Evolutionary conservation across 2,888 invertebrate genomes (phyloP).

Genomic region (Mactromeris polynyma): DNA sequence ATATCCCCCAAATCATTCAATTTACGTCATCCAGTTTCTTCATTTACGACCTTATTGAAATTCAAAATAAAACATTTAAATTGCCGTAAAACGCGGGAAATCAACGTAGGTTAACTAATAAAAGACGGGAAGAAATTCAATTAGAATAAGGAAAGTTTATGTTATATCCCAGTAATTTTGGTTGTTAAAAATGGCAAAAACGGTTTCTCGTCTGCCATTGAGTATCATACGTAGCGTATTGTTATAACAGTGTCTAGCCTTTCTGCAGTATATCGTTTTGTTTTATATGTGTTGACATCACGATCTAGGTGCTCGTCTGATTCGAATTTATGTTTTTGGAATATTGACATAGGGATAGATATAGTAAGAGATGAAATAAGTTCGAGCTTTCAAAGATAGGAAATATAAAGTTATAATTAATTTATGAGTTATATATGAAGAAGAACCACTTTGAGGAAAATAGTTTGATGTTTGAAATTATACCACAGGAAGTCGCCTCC

Average conservation of each 20-base stretch:
- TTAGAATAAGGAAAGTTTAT: not conserved
- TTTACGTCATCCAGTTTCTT: not conserved
- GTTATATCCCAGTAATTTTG: not conserved
- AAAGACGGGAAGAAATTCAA: not conserved
- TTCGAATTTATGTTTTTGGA: not conserved
- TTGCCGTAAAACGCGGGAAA: not conserved
- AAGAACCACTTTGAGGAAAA: no score
- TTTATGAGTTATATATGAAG: no score
- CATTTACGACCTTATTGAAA: not conserved
- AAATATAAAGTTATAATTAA: not conserved
- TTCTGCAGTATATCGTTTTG: not conserved
- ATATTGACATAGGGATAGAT: not conserved
- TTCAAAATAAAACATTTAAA: not conserved
- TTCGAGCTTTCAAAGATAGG: not conserved
- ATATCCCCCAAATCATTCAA: not conserved
- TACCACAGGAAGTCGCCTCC: not conserved
- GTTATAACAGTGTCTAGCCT: not conserved
- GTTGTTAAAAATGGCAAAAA: not conserved
- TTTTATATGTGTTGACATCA: not conserved
- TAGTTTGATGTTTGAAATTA: not conserved
- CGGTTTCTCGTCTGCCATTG: not conserved
- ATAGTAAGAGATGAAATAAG: not conserved
- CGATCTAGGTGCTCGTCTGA: not conserved
- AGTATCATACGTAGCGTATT: not conserved
- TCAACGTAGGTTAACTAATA: not conserved